A percentile compares a stretch with the other conserved stretches of the same genome.
Conservation (phyloP, 2,888 invertebrate species). For the Parnassius glacialis region DNA sequence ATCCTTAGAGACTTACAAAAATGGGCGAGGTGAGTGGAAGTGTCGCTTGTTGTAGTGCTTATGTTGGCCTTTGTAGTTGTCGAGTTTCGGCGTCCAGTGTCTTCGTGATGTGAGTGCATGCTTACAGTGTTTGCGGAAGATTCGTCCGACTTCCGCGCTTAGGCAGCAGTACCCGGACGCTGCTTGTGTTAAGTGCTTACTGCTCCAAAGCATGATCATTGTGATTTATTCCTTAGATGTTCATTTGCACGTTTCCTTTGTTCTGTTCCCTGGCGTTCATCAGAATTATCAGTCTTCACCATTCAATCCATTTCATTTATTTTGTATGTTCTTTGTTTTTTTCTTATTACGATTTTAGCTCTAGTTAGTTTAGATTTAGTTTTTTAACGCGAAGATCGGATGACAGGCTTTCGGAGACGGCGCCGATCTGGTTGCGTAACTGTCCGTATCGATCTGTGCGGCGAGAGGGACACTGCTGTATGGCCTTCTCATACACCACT, state of each 20-base stretch:
- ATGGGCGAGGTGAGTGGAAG: constrained; percentile 80
- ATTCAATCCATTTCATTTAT: constrained; percentile 20
- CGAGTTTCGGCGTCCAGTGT: constrained; percentile 54
- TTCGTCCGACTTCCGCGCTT: constrained; percentile 36
- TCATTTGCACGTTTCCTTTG: constrained; percentile 61
- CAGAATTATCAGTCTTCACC: constrained; percentile 26
- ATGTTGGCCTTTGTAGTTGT: constrained; percentile 59
- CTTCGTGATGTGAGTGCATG: constrained; percentile 70
- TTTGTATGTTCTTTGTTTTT: constrained; percentile 17
- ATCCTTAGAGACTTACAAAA: constrained; percentile 76
- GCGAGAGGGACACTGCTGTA: constrained; percentile 56
- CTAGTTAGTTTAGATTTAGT: constrained; percentile 10
- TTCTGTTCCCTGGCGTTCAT: constrained; percentile 38
- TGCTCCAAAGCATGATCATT: constrained; percentile 41
- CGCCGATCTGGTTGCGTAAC: constrained; percentile 77
- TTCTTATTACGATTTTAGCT: constrained; percentile 6
- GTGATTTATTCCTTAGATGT: constrained; percentile 39
- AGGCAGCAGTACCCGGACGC: constrained; percentile 36
- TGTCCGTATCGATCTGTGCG: constrained; percentile 72
- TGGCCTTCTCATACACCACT: constrained; percentile 49
- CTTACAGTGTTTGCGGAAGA: constrained; percentile 59
- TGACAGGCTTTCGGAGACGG: constrained; percentile 45
- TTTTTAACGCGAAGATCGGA: constrained; percentile 1
- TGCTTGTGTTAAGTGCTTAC: constrained; percentile 56
- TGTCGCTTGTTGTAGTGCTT: constrained; percentile 74